A percentile compares a stretch with the other conserved stretches of the same genome.
phyloP scores from a whole-genome alignment of 2,113 vertebrate species.

The Tautogolabrus adspersus region DNA sequence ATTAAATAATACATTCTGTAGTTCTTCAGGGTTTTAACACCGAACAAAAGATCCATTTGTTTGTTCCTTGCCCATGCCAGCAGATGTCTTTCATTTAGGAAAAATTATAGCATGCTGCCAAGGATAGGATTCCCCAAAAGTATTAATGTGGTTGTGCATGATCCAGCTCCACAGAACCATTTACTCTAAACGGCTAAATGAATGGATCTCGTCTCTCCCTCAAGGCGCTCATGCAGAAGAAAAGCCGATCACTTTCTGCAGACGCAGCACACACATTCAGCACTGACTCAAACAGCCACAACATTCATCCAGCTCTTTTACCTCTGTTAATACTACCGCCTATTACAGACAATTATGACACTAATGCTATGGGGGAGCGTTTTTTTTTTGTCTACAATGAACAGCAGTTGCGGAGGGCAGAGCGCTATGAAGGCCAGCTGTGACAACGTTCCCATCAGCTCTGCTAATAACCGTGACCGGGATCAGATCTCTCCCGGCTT shows the following conservation, averaged over 20 bases:
- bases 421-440: conserved; percentile 66
- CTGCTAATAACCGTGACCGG: conserved; percentile 57
- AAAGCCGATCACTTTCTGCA: conserved; percentile 53
- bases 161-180: conserved; percentile 9
- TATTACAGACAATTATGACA: conserved; percentile 60
- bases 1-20: conserved; percentile 4
- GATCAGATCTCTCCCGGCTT: conserved; percentile 54
- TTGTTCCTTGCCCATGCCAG: conserved; percentile 7
- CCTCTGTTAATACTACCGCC: conserved; percentile 41
- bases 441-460: conserved; percentile 66
- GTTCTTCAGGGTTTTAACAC: neutral
- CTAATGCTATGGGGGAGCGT: conserved; percentile 41
- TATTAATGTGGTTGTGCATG: conserved; percentile 6
- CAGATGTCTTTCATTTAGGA: conserved; percentile 39
- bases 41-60: conserved; percentile 45
- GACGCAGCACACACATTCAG: conserved; percentile 30
- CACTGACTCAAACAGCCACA: conserved; percentile 35
- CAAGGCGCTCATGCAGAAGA: neutral
- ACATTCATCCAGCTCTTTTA: conserved; percentile 36
- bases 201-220: conserved; percentile 35
- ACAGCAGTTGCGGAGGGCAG: conserved; percentile 38
- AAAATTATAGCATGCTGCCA: conserved; percentile 19
- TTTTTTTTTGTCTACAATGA: conserved; percentile 38
- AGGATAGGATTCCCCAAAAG: conserved; percentile 42
- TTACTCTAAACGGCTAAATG: conserved; percentile 40